Percentiles rank a stretch among this genome's conserved stretches.
Conservation (phyloP, 1,140 invertebrate species). For the Drosophila santomea region DNA sequence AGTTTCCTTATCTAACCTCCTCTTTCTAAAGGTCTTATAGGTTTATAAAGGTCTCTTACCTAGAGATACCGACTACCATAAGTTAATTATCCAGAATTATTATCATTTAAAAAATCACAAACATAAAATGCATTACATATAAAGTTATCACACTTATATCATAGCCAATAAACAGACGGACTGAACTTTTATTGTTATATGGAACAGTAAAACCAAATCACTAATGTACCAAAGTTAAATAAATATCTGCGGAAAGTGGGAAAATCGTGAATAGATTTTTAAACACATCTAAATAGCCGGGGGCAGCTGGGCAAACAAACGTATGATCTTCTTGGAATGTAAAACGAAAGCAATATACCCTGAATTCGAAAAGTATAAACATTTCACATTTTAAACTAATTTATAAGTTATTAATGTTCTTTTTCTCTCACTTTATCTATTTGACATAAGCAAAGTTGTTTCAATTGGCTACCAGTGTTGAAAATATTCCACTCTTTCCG, state of each 20-base stretch:
- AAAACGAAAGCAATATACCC: constrained; percentile 2
- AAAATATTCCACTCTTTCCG: not conserved
- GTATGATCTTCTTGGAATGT: constrained; percentile 10
- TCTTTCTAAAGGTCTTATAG: too few species aligned
- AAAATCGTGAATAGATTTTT: constrained; percentile 12
- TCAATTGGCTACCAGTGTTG: not conserved
- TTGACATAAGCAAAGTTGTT: not conserved
- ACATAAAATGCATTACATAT: too few species aligned
- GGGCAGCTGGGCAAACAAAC: constrained; percentile 12
- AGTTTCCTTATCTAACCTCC: constrained; percentile 18
- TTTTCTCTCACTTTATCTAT: too few species aligned
- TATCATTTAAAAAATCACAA: too few species aligned
- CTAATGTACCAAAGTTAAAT: not conserved
- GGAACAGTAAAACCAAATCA: not conserved
- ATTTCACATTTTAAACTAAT: not conserved
- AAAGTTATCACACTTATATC: not conserved
- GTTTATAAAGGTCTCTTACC: too few species aligned
- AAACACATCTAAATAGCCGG: constrained; percentile 17
- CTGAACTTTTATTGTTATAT: not conserved
- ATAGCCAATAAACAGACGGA: not conserved
- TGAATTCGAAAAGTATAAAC: not conserved
- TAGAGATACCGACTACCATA: too few species aligned
- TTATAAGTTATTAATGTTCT: too few species aligned
- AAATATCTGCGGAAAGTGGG: not conserved
- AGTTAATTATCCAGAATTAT: too few species aligned